Base-by-base conservation (phyloP, 1,140 invertebrate species). In the Lepidurus arcticus region DNA sequence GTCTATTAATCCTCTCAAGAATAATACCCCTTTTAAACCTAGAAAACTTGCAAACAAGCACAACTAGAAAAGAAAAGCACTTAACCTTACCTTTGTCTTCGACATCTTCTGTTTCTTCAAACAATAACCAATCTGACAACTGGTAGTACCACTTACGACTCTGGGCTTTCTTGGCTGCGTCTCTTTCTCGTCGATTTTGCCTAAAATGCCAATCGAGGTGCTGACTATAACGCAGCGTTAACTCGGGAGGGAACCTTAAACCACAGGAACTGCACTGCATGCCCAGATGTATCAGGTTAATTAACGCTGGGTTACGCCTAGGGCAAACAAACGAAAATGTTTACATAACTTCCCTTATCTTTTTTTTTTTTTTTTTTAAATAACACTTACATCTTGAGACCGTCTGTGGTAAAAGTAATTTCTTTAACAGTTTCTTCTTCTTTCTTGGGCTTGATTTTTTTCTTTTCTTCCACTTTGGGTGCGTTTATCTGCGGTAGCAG, bases 161-260 rank as follows among this genome's bases (percentile, higher is more conserved):
- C 80, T 93, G 91, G 0, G 94, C 92, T 75, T 94, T 92, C 34
- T 92, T 88, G 0, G 91, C 90, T 1, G 93, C 92, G 82, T 95
- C 93, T 79, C 94, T 91, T 82, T 95, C 94, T 73, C 91, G 87
- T 10, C 94, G 87, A 85, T 98, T 98, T 84, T 95, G 93, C 10
- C 96, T 87, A 85, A 98, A 98, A 87, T 98, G 97, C 96, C 97
- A 98, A 86, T 98, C 96, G 43, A 98, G 88, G 86, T 98, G 97
- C 83, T 95, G 93, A 80, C 93, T 93, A 84, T 98, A 90, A 76
- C 83, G 90, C 43, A 94, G 92, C 1, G 93, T 94, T 82, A 94
- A 91, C 84, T 95, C 92, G 0, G 93, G 90, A 11, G 92, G 91
- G 84, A 98, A 98, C 65, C 97, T 88, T 42, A 93, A 90, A 21